A percentile compares a stretch with the other conserved stretches of the same genome.
Conservation (phyloP, 2,888 invertebrate species). For the Diarsia mendica region DNA sequence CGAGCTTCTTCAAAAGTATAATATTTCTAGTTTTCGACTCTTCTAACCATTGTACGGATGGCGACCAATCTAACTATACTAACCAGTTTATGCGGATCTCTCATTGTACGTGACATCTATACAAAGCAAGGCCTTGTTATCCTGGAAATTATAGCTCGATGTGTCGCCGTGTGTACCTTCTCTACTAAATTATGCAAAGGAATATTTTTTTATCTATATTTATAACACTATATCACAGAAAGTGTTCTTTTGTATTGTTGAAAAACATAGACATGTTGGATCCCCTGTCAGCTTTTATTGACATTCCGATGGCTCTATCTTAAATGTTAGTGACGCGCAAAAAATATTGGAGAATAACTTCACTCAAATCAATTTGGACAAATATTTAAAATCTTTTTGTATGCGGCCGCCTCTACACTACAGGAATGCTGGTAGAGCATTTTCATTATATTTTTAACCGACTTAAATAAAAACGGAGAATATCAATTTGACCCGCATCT, state of each 20-base stretch:
- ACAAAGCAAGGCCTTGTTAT: no score
- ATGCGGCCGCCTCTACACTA: background rate
- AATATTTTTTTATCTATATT: no score
- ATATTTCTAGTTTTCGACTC: background rate
- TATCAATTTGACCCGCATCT: background rate
- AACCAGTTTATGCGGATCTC: no score
- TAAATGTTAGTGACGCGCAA: background rate
- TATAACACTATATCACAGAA: conserved; percentile 1
- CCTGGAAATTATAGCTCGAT: no score
- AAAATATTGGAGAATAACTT: conserved; percentile 6
- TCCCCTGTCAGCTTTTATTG: conserved; percentile 34
- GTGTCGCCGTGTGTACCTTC: background rate
- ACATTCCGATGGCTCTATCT: conserved; percentile 8
- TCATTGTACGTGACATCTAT: no score
- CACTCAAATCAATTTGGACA: background rate
- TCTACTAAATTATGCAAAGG: conserved; percentile 14
- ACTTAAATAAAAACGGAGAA: no score
- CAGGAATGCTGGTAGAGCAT: background rate
- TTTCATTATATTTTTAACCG: background rate
- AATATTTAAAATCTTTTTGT: conserved; percentile 12
- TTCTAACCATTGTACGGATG: background rate
- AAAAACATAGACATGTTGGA: conserved; percentile 5
- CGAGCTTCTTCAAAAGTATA: conserved; percentile 7
- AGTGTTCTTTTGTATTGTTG: background rate
- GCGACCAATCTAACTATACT: no score